Base-by-base conservation (phyloP, 2,113 vertebrate species). In the Nothocercus julius region DNA sequence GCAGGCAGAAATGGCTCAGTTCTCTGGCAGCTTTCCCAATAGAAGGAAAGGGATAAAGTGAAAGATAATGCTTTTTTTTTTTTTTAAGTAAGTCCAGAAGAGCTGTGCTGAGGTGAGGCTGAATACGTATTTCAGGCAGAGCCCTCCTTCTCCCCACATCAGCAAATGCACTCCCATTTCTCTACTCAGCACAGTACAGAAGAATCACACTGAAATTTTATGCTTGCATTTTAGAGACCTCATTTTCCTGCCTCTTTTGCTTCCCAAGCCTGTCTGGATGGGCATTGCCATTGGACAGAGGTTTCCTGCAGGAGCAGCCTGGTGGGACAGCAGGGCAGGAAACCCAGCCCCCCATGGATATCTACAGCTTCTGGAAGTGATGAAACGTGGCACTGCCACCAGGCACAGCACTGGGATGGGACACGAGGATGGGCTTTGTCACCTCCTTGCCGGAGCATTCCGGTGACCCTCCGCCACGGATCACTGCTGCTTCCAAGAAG, bases 1-100 rank as follows among this genome's bases (percentile, higher is more conserved):
- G 42, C 63, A 81, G 85, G 87, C 59, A 87, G 74, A 90, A 78
- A 58, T 75, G 79, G 61, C 58, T 88, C 83, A 88, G 89, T 82
- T 79, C 45, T 64, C 58, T 91, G 91, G 85, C 82, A 89, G 62
- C 62, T 83, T 87, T 70, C 89, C 89, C 70, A 44, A 34, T 2
- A 25, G 24, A 63, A 87, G 83, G 85, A 79, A 91, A 89, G 79
- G 47, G 47, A 59, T 49, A 38, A 72, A 82, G 40, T 30, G 30
- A 36, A 66, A 64, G 44, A 47, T 69, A 86, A 77, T 47, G 18
- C 45, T 61, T 83, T 89, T 94, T 62, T 83, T 89, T 94, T 62
- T 83, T 89, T 94, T 93, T 51, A 78, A 90, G 87, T 11, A 61
- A 42, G 20, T 30, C 76, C 61, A 67, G 82, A 92, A 61, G 74